Evolutionary conservation across 2,113 vertebrate species (phyloP).

Genomic region (Mirounga angustirostris): DNA sequence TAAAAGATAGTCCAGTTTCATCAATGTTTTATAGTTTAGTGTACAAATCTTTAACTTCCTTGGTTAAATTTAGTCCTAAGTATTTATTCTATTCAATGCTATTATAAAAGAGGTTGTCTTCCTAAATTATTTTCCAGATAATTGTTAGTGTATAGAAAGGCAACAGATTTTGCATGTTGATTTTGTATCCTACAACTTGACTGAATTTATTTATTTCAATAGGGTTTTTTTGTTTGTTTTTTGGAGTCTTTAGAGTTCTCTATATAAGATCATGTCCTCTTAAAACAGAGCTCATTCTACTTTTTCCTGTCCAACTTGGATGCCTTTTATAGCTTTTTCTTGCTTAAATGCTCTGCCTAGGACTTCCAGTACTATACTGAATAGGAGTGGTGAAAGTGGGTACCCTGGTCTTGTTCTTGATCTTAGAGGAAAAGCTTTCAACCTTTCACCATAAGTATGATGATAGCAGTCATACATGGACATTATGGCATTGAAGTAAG

Average conservation of each 20-base stretch:
- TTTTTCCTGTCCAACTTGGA: not conserved
- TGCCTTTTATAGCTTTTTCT: not conserved
- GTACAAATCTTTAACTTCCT: not conserved
- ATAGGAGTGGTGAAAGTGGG: not conserved
- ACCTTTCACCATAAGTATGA: not conserved
- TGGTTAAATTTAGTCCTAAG: not conserved
- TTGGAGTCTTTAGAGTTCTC: not conserved
- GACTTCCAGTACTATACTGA: not conserved
- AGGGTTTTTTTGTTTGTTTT: not conserved
- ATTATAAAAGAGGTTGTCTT: not conserved
- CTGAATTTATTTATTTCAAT: not conserved
- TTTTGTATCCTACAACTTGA: not conserved
- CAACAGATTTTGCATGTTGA: not conserved
- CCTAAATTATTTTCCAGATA: not conserved
- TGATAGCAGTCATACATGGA: not conserved
- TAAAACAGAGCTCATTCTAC: not conserved
- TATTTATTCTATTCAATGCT: not conserved
- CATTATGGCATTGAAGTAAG: not conserved
- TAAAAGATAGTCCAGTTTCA: not conserved
- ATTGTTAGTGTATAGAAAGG: not conserved
- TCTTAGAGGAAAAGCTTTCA: not conserved
- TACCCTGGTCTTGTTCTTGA: not conserved
- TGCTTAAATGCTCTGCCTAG: not conserved
- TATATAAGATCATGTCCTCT: not conserved
- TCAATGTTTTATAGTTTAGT: not conserved